Evolutionary conservation across 2,113 vertebrate genomes (phyloP).

Genomic region (Ranitomeya imitator): DNA sequence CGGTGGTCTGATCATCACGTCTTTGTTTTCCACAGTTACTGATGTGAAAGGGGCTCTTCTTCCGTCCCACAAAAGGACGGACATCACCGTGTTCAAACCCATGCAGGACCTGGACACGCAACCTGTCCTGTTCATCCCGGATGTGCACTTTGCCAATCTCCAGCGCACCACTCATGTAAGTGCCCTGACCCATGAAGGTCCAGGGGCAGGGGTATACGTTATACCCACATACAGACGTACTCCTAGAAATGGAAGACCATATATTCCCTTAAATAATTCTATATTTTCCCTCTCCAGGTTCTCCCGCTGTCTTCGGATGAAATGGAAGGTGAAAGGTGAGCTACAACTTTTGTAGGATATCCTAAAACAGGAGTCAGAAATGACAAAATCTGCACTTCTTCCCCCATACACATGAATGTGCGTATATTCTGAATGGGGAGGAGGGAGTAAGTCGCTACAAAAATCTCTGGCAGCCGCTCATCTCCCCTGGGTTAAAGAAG

Average conservation of each 20-base stretch:
- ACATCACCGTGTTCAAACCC: conserved; percentile 92
- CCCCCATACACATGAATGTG: too few species aligned
- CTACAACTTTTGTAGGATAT: too few species aligned
- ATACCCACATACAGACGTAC: too few species aligned
- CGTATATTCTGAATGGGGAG: too few species aligned
- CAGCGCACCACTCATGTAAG: conserved; percentile 89
- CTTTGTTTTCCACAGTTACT: conserved; percentile 68
- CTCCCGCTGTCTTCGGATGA: conserved; percentile 84
- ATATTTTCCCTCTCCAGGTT: conserved; percentile 67
- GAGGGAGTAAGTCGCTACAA: too few species aligned
- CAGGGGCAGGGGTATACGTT: too few species aligned
- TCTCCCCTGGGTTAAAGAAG: too few species aligned
- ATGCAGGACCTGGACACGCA: conserved; percentile 89
- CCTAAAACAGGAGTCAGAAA: too few species aligned
- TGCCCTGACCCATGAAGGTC: conserved; percentile 42
- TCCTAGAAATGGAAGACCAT: neutral
- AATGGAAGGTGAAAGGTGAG: conserved; percentile 87
- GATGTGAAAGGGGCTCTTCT: conserved; percentile 89
- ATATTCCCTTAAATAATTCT: neutral
- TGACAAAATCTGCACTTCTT: too few species aligned
- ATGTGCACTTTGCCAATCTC: conserved; percentile 89
- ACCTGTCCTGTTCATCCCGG: conserved; percentile 96
- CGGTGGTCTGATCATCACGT: neutral
- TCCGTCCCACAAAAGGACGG: conserved; percentile 86
- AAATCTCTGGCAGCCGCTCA: too few species aligned